These are phyloP conservation scores for Magallana angulata DNA, from an alignment of 1,140 invertebrate genomes.

Conservation along the genomic window DNA sequence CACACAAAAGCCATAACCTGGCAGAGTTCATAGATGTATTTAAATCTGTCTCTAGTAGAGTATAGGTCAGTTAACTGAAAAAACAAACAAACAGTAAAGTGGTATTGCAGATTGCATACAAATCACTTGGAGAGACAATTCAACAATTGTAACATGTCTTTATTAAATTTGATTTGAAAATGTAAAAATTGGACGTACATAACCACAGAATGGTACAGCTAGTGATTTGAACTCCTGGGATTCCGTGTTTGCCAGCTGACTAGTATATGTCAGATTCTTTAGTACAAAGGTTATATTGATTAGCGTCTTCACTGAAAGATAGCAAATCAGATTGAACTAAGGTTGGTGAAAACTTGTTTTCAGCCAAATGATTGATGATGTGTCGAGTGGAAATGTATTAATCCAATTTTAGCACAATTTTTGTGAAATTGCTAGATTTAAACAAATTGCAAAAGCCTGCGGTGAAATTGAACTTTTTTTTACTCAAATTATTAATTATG, in stretches of 20 bases:
- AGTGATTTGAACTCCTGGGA: slow-evolving; percentile 43
- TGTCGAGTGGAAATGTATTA: too few relatives aligned
- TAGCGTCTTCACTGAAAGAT: slow-evolving; percentile 55
- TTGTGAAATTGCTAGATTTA: too few relatives aligned
- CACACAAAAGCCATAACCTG: slow-evolving; percentile 41
- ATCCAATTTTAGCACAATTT: too few relatives aligned
- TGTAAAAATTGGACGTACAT: slow-evolving; percentile 19
- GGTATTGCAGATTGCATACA: neutral
- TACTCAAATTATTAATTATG: too few relatives aligned
- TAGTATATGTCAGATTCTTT: slow-evolving; percentile 48
- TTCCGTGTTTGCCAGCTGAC: slow-evolving; percentile 40
- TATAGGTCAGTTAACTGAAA: slow-evolving; percentile 49
- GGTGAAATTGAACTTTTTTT: too few relatives aligned
- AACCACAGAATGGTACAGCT: slow-evolving; percentile 45
- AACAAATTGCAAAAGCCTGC: too few relatives aligned
- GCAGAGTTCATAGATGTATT: slow-evolving; percentile 43
- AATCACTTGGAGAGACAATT: too few relatives aligned
- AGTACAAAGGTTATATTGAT: slow-evolving; percentile 54
- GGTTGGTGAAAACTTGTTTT: neutral
- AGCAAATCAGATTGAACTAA: neutral
- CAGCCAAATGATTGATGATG: too few relatives aligned
- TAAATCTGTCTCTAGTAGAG: slow-evolving; percentile 40
- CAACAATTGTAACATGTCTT: too few relatives aligned
- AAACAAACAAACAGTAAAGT: neutral
- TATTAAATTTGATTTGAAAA: neutral